Conservation (phyloP, 2,797 vertebrate genomes). For the Parambassis ranga region DNA sequence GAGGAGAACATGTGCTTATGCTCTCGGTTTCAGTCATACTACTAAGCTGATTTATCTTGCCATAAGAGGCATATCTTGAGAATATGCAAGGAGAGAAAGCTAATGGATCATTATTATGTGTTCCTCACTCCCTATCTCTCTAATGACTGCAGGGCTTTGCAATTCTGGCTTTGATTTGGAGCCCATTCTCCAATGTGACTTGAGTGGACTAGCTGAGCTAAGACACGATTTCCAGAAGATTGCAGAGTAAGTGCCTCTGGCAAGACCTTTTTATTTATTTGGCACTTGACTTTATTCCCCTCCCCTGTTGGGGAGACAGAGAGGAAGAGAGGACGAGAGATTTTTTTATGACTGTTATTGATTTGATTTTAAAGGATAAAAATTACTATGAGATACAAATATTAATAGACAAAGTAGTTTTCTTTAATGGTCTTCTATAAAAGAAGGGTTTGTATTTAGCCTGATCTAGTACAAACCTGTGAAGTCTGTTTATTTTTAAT, state of each 20-base stretch:
- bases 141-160: slow-evolving; percentile 53
- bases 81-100: slow-evolving; percentile 62
- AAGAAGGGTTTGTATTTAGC: neutral
- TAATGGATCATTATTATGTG: slow-evolving; percentile 66
- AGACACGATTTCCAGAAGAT: slow-evolving; percentile 68
- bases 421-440: neutral
- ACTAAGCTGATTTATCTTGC: slow-evolving; percentile 53
- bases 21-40: slow-evolving; percentile 52
- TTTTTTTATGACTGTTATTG: slow-evolving; percentile 26
- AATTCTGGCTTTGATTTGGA: slow-evolving; percentile 68
- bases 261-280: slow-evolving; percentile 67
- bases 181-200: slow-evolving; percentile 60
- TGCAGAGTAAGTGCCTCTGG: slow-evolving; percentile 70
- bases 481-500: neutral
- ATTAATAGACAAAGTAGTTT: slow-evolving; percentile 3
- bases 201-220: slow-evolving; percentile 66
- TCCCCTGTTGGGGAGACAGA: slow-evolving; percentile 17
- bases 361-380: slow-evolving; percentile 27
- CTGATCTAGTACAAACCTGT: neutral
- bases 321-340: neutral
- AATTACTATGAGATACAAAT: slow-evolving; percentile 14
- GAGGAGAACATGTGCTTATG: slow-evolving; percentile 17
- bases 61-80: slow-evolving; percentile 50
- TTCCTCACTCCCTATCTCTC: slow-evolving; percentile 52
- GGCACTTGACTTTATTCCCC: slow-evolving; percentile 60